Conservation (phyloP, 2,113 vertebrate genomes). For the Eulacestoma nigropectus region DNA sequence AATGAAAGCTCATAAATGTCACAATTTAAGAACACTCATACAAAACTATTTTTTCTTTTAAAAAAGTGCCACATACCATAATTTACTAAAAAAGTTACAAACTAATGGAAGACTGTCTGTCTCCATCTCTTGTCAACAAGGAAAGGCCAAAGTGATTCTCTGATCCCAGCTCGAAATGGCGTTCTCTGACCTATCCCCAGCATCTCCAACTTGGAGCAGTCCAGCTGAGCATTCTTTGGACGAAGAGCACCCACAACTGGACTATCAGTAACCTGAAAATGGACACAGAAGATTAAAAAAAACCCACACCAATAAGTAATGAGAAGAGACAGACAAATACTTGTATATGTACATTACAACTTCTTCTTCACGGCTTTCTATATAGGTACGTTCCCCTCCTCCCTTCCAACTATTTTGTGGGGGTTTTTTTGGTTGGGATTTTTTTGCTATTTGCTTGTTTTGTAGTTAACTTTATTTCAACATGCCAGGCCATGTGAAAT, state of each 20-base stretch:
- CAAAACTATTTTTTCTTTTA: slow-evolving; percentile 78
- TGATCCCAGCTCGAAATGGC: slow-evolving; percentile 82
- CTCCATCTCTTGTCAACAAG: slow-evolving; percentile 92
- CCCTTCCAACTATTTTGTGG: neutral
- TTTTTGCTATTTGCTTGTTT: neutral
- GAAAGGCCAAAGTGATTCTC: slow-evolving; percentile 93
- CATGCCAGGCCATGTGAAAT: accelerated
- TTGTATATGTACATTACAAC: neutral
- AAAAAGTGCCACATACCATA: slow-evolving; percentile 75
- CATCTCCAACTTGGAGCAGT: slow-evolving; percentile 87
- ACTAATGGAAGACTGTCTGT: slow-evolving; percentile 91
- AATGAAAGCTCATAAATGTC: slow-evolving; percentile 61
- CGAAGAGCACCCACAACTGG: slow-evolving; percentile 80
- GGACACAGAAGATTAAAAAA: neutral
- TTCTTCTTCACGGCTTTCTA: neutral
- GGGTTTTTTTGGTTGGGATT: accelerated
- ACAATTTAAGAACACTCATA: slow-evolving; percentile 73
- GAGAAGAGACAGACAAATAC: neutral
- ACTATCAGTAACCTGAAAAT: slow-evolving; percentile 83
- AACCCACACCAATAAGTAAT: neutral
- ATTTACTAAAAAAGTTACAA: slow-evolving; percentile 60
- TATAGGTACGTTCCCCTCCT: neutral
- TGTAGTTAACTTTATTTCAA: neutral
- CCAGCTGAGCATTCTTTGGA: slow-evolving; percentile 84
- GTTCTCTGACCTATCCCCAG: slow-evolving; percentile 85